Base-by-base conservation (phyloP, 2,888 invertebrate genomes). In the Vanessa cardui region DNA sequence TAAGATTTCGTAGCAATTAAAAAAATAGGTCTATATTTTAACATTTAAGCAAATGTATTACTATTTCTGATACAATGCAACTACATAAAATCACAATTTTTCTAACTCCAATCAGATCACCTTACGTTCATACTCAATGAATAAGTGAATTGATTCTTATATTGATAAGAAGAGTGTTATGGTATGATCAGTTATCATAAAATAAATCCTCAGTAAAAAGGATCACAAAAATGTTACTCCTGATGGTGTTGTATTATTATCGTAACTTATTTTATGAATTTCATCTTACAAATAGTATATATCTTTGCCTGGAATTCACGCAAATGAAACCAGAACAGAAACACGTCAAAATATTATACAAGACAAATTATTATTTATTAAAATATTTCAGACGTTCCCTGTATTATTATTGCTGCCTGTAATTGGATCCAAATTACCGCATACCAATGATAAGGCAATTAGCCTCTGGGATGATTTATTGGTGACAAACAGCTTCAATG, bases 131-230 rank as follows among this genome's bases (percentile, higher is more conserved):
- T 39, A 39, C 54, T 52, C 65, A 67, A 63, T 67, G 52, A 67
- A 67, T 63, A 63, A 63, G 45, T 62, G 62, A 67, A 58, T 20
- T 52, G 46, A 52, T 59, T n/a, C n/a, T n/a, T n/a, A n/a, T n/a
- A n/a, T n/a, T n/a, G n/a, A 59, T 54, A 26, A 21, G 39, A n/a
- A 45, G 59, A 83, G 82, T 79, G 79, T 68, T 71, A 58, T 61
- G 64, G 72, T 70, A 68, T 60, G 75, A 76, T 76, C 75, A 75
- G 72, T 72, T 73, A 76, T 79, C 77, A 83, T 86, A 85, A 81
- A 83, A 87, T 85, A 86, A 82, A 84, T 84, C 77, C 69, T 63
- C 77, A 76, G 80, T 82, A 77, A 83, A 84, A 84, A 72, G 80
- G 80, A 83, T 82, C 81, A 80, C 80, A 81, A 80, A 84, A 83